A percentile compares a stretch with the other conserved stretches of the same genome.
These are phyloP conservation scores for Epinotia bilunana DNA, from an alignment of 2,888 invertebrate species.

Conservation along the genomic window DNA sequence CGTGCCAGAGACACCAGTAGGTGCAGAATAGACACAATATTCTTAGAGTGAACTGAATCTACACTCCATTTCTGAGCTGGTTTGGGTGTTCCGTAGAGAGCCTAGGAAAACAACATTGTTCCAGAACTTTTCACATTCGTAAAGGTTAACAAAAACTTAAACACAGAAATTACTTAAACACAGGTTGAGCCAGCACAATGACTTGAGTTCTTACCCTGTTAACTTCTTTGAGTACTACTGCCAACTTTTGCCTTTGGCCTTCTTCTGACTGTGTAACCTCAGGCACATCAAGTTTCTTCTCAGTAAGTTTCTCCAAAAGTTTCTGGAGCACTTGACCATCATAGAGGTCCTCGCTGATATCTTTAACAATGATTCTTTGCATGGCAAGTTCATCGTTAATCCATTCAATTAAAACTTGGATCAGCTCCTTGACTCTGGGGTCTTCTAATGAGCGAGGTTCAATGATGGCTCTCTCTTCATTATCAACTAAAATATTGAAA, in stretches of 20 bases:
- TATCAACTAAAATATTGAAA: conserved; percentile 88
- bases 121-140: not conserved
- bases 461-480: conserved; percentile 98
- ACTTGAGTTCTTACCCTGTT: conserved; percentile 86
- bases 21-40: conserved; percentile 97
- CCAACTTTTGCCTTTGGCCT: conserved; percentile 97
- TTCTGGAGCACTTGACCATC: conserved; percentile 95
- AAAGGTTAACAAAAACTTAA: not conserved
- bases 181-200: not conserved
- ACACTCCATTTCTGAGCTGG: conserved; percentile 97
- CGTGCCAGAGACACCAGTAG: conserved; percentile 96
- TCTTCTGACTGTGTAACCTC: conserved; percentile 99
- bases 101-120: conserved; percentile 68
- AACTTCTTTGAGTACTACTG: conserved; percentile 94
- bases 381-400: conserved; percentile 98
- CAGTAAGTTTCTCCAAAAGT: conserved; percentile 92
- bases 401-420: conserved; percentile 97
- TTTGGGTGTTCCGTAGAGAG: conserved; percentile 88
- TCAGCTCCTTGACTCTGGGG: conserved; percentile 92
- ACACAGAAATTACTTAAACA: too few relatives aligned
- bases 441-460: conserved; percentile 95
- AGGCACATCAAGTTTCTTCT: conserved; percentile 96
- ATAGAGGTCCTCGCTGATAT: conserved; percentile 98
- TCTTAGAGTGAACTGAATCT: conserved; percentile 98
- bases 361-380: conserved; percentile 98